Base-by-base conservation (phyloP, 2,888 invertebrate species). In the Caenorhabditis sp. region DNA sequence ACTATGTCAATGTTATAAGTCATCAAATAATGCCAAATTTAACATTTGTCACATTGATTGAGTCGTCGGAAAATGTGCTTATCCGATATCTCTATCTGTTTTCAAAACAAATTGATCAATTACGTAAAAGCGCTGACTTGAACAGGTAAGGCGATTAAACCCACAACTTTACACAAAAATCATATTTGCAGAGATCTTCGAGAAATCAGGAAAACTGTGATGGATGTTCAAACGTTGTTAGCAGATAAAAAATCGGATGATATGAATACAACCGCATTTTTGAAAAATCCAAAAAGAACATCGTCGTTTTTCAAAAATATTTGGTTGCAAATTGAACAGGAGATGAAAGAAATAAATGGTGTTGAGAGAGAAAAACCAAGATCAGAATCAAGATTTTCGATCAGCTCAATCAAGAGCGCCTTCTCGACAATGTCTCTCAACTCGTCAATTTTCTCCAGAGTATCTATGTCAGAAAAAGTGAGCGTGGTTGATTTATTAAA, bases 1-100 rank as follows among this genome's bases (percentile, higher is more conserved):
- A 74, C 61, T 74, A 69, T 54, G 61, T 69, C 23, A 74, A 74
- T 62, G 69, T 66, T 54, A 66, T 69, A 37, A 65, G 57, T 54
- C 55, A 53, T 19, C 31, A 24, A 24, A 31, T 74, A 26, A 58
- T 65, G 58, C 57, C 63, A 53, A 66, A 69, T 62, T 55, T 69
- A 49, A 67, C 66, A 49, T 49, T 74, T 23, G 58, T 74, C 23
- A 66, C 66, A 69, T 51, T 74, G 8, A 60, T 64, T 24, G 74
- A 74, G 61, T 61, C 69, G 17, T 65, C 69, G 24, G 69, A 69
- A 27, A 74, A 74, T 51, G 60, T 59, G 3, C 24, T 74, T 24
- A 74, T 74, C 53, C 61, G 74, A 66, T 74, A 74, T 49, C 58
- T 74, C 31, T 63, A 62, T 37, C 58, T 74, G 43, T 69, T 74